phyloP scores from a whole-genome alignment of 2,113 vertebrate genomes.

The Oncorhynchus masou region DNA sequence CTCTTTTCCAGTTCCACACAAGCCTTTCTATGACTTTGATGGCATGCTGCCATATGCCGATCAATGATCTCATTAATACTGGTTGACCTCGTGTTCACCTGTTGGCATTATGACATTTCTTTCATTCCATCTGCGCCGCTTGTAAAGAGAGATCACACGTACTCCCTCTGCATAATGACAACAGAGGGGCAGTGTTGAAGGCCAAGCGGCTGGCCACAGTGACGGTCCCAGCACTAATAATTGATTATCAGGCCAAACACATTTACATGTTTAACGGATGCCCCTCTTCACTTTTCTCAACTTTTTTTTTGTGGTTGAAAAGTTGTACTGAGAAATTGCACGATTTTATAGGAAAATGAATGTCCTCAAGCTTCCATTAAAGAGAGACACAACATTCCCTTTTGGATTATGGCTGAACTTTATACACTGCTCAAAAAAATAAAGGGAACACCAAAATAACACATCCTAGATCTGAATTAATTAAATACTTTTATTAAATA shows the following conservation, averaged over 20 bases:
- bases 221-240: constrained; percentile 33
- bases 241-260: constrained; percentile 23
- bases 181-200: constrained; percentile 15
- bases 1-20: neutral
- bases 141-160: constrained; percentile 24
- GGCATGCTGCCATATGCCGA: neutral
- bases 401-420: no score
- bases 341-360: no score
- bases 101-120: constrained; percentile 29
- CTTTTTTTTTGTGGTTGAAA: no score
- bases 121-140: constrained; percentile 33
- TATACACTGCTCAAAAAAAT: no score
- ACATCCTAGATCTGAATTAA: no score
- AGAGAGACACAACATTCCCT: no score
- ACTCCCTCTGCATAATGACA: constrained; percentile 26
- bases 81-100: neutral
- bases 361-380: no score
- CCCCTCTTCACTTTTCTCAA: no score
- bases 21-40: neutral
- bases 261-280: no score
- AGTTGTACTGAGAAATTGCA: no score
- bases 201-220: neutral
- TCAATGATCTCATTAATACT: neutral
- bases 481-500: no score
- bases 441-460: no score